Evolutionary conservation across 1,140 invertebrate genomes (phyloP), one percentile per base, ranked within the genome.

Genomic region (Drosophila lacertosa): DNA sequence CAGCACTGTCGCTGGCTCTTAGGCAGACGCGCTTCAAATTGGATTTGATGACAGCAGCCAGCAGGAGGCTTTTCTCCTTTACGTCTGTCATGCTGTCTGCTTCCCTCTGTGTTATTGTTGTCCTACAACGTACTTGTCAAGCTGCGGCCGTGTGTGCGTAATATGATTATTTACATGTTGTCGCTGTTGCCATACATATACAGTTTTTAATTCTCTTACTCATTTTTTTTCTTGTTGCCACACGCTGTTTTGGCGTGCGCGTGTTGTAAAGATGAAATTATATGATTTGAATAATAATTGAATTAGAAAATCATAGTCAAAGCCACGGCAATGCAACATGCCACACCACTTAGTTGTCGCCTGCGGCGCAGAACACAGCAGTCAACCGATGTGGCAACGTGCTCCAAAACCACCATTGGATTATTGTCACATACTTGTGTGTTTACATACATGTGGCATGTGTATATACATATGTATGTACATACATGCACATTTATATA

Each of bases 211-310:
- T 7, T 53, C 22, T 16, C 24, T 29, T 22, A n/a, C n/a, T 57
- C 11, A 40, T 59, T 59, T 42, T 60, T 26, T 2, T 22, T 42
- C 9, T n/a, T n/a, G n/a, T n/a, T 62, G 39, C 33, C 18, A 51
- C 16, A 13, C 10, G 29, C 55, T 48, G 45, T 15, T 16, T 15
- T 5, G 44, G 5, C 24, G n/a, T 47, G 45, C 47, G 71, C 64
- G 80, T 73, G 69, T 33, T 50, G 68, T 69, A 69, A 69, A 75
- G 53, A 86, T 89, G 71, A 70, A 88, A 70, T 88, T 88, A 78
- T 88, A 82, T 88, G 82, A 82, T 88, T 88, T 88, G 82, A 88
- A 88, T 88, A 88, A 78, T 82, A 88, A 88, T 88, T 76, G 83
- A 88, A 88, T 88, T 88, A 88, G 71, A 63, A 75, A 78, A 78